Base-by-base conservation (phyloP, 2,888 invertebrate genomes). In the Mayetiola destructor region DNA sequence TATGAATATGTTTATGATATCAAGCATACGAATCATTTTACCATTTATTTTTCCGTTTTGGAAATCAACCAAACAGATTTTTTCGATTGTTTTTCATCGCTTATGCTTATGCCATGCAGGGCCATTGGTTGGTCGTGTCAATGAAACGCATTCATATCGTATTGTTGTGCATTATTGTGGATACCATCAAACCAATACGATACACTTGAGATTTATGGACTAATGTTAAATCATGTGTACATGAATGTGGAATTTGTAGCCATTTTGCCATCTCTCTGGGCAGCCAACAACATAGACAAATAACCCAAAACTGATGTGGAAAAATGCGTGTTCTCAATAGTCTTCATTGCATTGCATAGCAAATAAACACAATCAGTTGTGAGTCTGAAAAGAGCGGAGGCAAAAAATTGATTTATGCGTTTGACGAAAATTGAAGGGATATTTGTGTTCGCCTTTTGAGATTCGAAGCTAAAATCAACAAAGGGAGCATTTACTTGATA, bases 381-480 rank as follows among this genome's bases (percentile, higher is more conserved):
- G 23, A n/a, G 8, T 5, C 20, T 14, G 14, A 16, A 23, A n/a
- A n/a, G n/a, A 27, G 9, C 27, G 27, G 27, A 40, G 27, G 27
- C 48, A 48, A 48, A 42, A 40, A 48, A 48, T 48, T 48, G 48
- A 48, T 48, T 48, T 48, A 48, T 48, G 27, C 48, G 48, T 27
- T 27, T 16, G 27, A n/a, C 27, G 48, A 48, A 48, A 48, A 48
- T 16, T 27, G 27, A 48, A 48, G 48, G 27, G 48, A 23, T 23
- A 21, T 20, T n/a, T n/a, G n/a, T n/a, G n/a, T n/a, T n/a, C n/a
- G n/a, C n/a, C n/a, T n/a, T n/a, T n/a, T 32, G 32, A 32, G 32
- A 32, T 32, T 32, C n/a, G n/a, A n/a, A n/a, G n/a, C n/a, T n/a
- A n/a, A n/a, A n/a, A n/a, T n/a, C n/a, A n/a, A n/a, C n/a, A n/a